Base-by-base conservation (phyloP, 1,140 invertebrate genomes). In the Nasonia giraulti region DNA sequence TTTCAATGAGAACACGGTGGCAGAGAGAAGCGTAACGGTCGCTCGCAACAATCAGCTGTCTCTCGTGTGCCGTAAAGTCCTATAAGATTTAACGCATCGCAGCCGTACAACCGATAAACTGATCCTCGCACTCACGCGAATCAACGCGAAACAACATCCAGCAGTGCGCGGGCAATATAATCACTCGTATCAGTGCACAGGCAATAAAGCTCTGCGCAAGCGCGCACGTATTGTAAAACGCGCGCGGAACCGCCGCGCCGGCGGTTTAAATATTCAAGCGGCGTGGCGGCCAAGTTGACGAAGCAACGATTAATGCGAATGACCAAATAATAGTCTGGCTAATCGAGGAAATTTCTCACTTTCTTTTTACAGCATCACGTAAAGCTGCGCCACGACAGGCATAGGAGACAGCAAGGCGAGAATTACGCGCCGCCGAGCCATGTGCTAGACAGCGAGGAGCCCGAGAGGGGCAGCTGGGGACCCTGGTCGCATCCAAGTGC, bases 401-500 rank as follows among this genome's bases (percentile, higher is more conserved):
- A 96, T 89, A 96, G 96, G 91, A 92, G 96, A 91, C 96, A 97
- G 88, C 94, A 96, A 90, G 96, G 96, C 27, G 95, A 96, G 76
- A 92, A 96, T 82, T 96, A 95, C 89, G 91, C 96, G 77, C 94
- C 96, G 0, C 94, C 92, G 4, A 96, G 94, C 84, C 96, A 94
- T 83, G 94, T 96, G 40, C 92, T 95, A 75, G 95, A 95, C 55
- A 94, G 94, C 31, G 95, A 95, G 20, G 95, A 95, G 88, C 85
- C 90, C 62, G 95, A 95, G 80, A 87, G 89, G 8, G 95, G 95
- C 0, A 94, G 94, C 84, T 97, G 96, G 97, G 94, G 95, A 2
- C 94, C 95, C 0, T 98, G 97, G 97, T 95, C 95, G 2, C 93
- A 95, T 37, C 95, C 95, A 4, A 95, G 95, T 44, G 94, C 95